These are phyloP conservation scores for Diorhabda carinulata DNA, from an alignment of 1,140 invertebrate species.

Conservation along the genomic window DNA sequence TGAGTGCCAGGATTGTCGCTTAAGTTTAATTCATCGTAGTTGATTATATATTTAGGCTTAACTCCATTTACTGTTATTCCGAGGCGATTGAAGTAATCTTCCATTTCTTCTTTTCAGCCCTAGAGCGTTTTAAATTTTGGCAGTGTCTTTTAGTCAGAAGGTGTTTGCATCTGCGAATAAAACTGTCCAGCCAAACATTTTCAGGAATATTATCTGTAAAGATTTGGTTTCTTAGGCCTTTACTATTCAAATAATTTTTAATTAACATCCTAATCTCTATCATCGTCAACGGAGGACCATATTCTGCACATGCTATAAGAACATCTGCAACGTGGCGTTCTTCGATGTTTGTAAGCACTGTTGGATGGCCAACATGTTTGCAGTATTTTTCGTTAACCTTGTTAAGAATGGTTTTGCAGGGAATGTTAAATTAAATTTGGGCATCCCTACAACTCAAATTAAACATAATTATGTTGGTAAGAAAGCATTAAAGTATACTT, in stretches of 20 bases:
- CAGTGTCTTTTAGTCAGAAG: no score
- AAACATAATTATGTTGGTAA: not conserved
- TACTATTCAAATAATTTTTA: no score
- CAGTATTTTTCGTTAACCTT: not conserved
- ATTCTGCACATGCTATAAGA: not conserved
- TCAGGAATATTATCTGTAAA: no score
- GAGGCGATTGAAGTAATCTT: constrained; percentile 7
- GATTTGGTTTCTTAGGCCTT: no score
- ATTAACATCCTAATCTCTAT: no score
- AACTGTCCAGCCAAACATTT: no score
- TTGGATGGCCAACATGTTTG: not conserved
- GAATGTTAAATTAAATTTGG: no score
- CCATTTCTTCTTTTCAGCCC: not conserved
- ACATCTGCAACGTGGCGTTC: not conserved
- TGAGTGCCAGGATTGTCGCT: constrained; percentile 44
- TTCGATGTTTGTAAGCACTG: not conserved
- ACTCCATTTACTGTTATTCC: constrained; percentile 26
- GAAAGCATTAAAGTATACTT: not conserved
- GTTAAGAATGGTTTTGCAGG: not conserved
- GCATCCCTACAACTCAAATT: no score
- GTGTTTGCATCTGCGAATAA: no score
- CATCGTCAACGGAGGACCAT: not conserved
- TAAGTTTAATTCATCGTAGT: constrained; percentile 25
- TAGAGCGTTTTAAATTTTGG: no score
- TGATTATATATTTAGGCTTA: constrained; percentile 22